phyloP scores from a whole-genome alignment of 2,797 vertebrate genomes.

The Rhyacichthys aspro region DNA sequence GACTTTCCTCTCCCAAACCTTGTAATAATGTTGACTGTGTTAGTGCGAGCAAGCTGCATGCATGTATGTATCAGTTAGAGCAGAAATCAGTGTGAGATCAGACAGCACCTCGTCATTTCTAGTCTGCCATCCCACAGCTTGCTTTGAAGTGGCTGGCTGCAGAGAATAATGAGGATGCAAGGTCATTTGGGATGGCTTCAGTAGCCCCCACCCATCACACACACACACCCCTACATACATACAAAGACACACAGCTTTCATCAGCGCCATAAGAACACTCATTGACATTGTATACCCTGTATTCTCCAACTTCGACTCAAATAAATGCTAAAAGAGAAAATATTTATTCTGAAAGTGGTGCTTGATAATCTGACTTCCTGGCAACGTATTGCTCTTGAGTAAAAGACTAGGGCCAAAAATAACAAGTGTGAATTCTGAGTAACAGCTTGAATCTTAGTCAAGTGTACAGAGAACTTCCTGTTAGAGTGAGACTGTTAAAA shows the following conservation, averaged over 20 bases:
- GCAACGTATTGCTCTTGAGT: slow-evolving; percentile 14
- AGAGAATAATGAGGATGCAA: slow-evolving; percentile 77
- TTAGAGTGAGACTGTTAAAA: slow-evolving; percentile 11
- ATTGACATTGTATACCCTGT: background rate
- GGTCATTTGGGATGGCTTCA: slow-evolving; percentile 73
- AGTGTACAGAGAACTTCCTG: slow-evolving; percentile 10
- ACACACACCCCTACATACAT: slow-evolving; percentile 6
- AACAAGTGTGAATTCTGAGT: slow-evolving; percentile 17
- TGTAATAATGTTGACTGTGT: slow-evolving; percentile 57
- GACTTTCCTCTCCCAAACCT: slow-evolving; percentile 45
- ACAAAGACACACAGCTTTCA: slow-evolving; percentile 9
- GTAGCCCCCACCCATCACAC: slow-evolving; percentile 47
- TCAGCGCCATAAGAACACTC: background rate
- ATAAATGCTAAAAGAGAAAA: slow-evolving; percentile 7
- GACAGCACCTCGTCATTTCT: slow-evolving; percentile 61
- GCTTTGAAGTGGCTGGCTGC: slow-evolving; percentile 71
- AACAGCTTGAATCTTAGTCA: slow-evolving; percentile 4
- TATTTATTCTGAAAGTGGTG: slow-evolving; percentile 10
- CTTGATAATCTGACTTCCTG: slow-evolving; percentile 9
- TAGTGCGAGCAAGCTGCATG: slow-evolving; percentile 34
- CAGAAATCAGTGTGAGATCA: slow-evolving; percentile 64
- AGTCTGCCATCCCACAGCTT: slow-evolving; percentile 55
- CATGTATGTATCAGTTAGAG: slow-evolving; percentile 44
- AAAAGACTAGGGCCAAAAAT: slow-evolving; percentile 1
- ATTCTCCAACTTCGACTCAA: background rate